phyloP scores from a whole-genome alignment of 2,113 vertebrate species.

The Centropristis striata region DNA sequence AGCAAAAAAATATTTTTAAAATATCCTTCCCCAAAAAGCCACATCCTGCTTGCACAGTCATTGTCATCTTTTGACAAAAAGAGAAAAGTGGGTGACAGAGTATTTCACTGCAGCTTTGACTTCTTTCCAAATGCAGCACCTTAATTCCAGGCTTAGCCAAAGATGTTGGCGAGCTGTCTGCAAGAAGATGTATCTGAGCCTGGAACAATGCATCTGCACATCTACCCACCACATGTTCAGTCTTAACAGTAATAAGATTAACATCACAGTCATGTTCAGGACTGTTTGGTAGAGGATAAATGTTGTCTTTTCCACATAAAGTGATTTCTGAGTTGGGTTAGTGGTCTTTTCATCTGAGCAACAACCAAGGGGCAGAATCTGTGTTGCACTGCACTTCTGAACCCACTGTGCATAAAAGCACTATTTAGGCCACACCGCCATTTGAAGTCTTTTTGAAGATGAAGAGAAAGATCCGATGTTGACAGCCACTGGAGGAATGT shows the following conservation, averaged over 20 bases:
- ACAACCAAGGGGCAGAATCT: slow-evolving; percentile 41
- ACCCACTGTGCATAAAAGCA: slow-evolving; percentile 9
- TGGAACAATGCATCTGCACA: slow-evolving; percentile 26
- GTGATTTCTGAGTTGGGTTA: background rate
- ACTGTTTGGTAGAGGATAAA: slow-evolving; percentile 38
- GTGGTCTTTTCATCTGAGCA: slow-evolving; percentile 44
- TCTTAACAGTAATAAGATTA: slow-evolving; percentile 40
- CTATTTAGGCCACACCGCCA: slow-evolving; percentile 47
- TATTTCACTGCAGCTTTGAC: slow-evolving; percentile 39
- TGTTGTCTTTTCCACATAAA: slow-evolving; percentile 23
- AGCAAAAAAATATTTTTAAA: background rate
- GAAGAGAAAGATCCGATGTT: slow-evolving; percentile 54
- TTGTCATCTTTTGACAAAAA: background rate
- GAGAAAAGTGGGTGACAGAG: slow-evolving; percentile 1
- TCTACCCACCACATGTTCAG: slow-evolving; percentile 5
- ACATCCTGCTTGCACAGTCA: background rate
- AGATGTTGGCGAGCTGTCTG: slow-evolving; percentile 28
- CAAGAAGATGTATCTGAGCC: slow-evolving; percentile 30
- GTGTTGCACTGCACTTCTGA: slow-evolving; percentile 22
- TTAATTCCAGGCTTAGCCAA: slow-evolving; percentile 46
- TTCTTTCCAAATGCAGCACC: slow-evolving; percentile 25
- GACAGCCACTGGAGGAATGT: slow-evolving; percentile 3
- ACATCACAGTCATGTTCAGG: slow-evolving; percentile 1
- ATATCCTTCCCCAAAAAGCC: background rate
- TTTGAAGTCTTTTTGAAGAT: slow-evolving; percentile 50